Evolutionary conservation across 2,888 invertebrate genomes (phyloP).

Genomic region (Hirudinaria manillensis): DNA sequence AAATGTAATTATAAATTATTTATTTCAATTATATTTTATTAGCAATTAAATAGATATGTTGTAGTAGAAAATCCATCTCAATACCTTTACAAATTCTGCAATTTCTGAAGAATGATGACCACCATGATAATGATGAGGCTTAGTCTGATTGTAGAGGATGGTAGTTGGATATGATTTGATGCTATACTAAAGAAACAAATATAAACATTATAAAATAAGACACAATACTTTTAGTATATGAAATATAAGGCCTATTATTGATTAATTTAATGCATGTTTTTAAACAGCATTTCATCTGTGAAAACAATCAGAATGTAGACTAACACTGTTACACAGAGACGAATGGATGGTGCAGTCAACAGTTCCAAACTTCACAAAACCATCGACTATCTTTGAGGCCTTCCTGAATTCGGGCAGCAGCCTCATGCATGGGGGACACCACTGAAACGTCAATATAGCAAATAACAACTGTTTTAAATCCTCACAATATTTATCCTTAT

Average conservation of each 20-base stretch:
- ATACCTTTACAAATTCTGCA: slow-evolving; percentile 63
- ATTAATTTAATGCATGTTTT: no score
- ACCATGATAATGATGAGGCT: slow-evolving; percentile 60
- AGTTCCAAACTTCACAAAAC: slow-evolving; percentile 60
- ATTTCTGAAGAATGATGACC: slow-evolving; percentile 61
- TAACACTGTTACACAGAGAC: slow-evolving; percentile 56
- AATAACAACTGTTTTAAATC: background rate
- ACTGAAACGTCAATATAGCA: slow-evolving; percentile 49
- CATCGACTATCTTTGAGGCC: slow-evolving; percentile 52
- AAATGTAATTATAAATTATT: slow-evolving; percentile 34
- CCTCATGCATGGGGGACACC: slow-evolving; percentile 71
- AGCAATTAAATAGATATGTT: background rate
- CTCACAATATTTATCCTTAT: no score
- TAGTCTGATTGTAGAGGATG: slow-evolving; percentile 62
- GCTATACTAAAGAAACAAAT: slow-evolving; percentile 56
- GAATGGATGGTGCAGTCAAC: slow-evolving; percentile 66
- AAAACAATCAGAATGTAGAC: background rate
- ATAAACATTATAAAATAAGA: background rate
- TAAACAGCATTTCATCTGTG: no score
- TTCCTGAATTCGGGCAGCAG: slow-evolving; percentile 66
- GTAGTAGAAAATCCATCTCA: background rate
- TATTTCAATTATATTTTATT: background rate
- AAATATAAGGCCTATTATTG: background rate
- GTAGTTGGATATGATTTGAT: slow-evolving; percentile 68
- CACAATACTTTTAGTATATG: background rate